A percentile compares a stretch with the other conserved stretches of the same genome.
Evolutionary conservation across 2,113 vertebrate genomes (phyloP).

Genomic region (Gobio gobio): DNA sequence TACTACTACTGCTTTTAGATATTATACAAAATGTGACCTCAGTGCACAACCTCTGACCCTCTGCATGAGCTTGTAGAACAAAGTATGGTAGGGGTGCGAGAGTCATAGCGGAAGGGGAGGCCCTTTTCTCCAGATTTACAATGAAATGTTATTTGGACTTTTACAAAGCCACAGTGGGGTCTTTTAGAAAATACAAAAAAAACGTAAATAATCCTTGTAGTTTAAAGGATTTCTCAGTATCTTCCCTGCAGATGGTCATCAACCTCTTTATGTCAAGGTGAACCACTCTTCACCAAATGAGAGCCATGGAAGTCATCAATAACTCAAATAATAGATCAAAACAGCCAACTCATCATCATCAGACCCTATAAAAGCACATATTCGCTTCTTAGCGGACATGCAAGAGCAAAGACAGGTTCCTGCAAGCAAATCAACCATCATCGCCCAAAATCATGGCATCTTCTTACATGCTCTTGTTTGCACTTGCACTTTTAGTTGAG

Average conservation of each 20-base stretch:
- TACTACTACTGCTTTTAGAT: neutral
- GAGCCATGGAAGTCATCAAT: neutral
- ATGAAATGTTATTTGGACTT: conserved; percentile 49
- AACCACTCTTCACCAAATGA: neutral
- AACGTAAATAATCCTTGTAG: conserved; percentile 34
- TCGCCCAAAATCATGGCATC: conserved; percentile 73
- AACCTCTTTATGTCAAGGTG: neutral
- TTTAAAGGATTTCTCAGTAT: conserved; percentile 33
- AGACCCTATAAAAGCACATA: conserved; percentile 65
- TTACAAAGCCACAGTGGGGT: conserved; percentile 23
- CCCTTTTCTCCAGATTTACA: conserved; percentile 27
- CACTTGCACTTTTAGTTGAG: conserved; percentile 83
- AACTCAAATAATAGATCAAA: neutral
- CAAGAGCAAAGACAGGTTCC: conserved; percentile 23
- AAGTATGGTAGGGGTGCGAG: conserved; percentile 27
- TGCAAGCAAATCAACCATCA: conserved; percentile 48
- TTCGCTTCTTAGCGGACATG: neutral
- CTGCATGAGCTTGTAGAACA: neutral
- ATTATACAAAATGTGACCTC: neutral
- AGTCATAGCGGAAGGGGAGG: conserved; percentile 17
- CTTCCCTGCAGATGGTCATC: neutral
- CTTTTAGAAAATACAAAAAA: neutral
- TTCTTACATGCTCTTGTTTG: conserved; percentile 74
- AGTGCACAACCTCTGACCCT: conserved; percentile 52
- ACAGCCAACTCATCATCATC: neutral